Evolutionary conservation across 2,113 vertebrate species (phyloP), one percentile per base, ranked within the genome.

Genomic region (Oryzias celebensis): DNA sequence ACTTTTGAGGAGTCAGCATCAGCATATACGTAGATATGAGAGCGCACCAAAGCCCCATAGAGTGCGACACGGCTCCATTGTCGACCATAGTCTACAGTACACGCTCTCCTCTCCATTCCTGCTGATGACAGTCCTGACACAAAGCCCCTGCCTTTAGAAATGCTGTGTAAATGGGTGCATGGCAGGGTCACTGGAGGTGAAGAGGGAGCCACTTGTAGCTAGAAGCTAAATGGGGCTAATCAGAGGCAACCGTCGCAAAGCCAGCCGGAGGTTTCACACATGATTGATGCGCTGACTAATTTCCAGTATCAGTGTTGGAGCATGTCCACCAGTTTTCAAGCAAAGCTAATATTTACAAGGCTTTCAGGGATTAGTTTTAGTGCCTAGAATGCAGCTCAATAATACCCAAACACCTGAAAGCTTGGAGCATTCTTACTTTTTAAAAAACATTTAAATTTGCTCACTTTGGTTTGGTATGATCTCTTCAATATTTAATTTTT

Each of bases 121-220:
- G 88, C 88, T 88, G 88, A 83, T 85, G 73, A 68, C 64, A 81
- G 80, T 69, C n/a, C 52, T 63, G 77, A 84, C 79, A 83, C 86
- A 85, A 82, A 83, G 81, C 75, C 68, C 13, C 51, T 0, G 80
- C 62, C 77, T 58, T 64, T 83, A 80, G 56, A 81, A 81, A 75
- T 31, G 52, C 52, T 0, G 52, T 70, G 82, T 81, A 76, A 87
- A 76, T 64, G 83, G 68, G 80, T 82, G 62, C 81, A 66, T 5
- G 41, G 18, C 66, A 28, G 64, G 85, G 79, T 85, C 79, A 78
- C 51, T 45, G 17, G 63, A 78, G 85, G 83, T 83, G 50, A 85
- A 77, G 75, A 61, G 78, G 58, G 71, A 62, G 73, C 58, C 59
- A 52, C 45, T 17, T 20, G 18, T 20, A 24, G 31, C 42, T 46